Percentiles rank a stretch among this genome's conserved stretches.
Conservation (phyloP, 1,140 invertebrate species). For the Idris sp. region DNA sequence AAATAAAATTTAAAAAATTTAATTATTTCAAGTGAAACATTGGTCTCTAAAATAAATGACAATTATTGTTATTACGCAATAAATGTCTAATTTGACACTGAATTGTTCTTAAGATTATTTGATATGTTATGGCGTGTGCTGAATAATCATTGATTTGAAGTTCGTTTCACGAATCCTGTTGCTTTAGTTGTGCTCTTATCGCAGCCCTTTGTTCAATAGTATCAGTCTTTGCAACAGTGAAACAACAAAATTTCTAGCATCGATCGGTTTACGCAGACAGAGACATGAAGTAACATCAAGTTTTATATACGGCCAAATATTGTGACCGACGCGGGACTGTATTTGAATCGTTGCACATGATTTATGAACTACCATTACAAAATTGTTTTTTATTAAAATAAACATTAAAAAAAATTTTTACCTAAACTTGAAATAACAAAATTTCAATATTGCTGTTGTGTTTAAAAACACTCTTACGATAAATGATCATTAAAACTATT, state of each 20-base stretch:
- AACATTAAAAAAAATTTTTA: no score
- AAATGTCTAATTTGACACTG: slow-evolving; percentile 18
- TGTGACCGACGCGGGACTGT: slow-evolving; percentile 18
- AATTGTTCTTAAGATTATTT: slow-evolving; percentile 34
- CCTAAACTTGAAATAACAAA: no score
- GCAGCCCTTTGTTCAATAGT: slow-evolving; percentile 47
- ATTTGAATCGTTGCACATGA: slow-evolving; percentile 5
- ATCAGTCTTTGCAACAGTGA: slow-evolving; percentile 35
- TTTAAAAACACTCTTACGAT: no score
- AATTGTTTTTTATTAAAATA: no score
- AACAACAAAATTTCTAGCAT: slow-evolving; percentile 44
- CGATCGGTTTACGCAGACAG: slow-evolving; percentile 21
- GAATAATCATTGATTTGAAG: slow-evolving; percentile 55
- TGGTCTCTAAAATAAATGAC: no score
- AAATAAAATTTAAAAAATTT: no score
- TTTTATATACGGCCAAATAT: slow-evolving; percentile 39
- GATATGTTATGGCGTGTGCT: slow-evolving; percentile 35
- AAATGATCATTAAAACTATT: no score
- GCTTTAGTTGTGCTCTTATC: slow-evolving; percentile 47
- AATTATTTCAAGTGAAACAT: no score
- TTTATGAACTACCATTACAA: no score
- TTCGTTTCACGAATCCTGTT: slow-evolving; percentile 43
- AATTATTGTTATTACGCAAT: slow-evolving; percentile 12
- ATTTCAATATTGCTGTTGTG: no score
- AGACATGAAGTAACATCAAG: slow-evolving; percentile 37